Evolutionary conservation across 2,797 vertebrate genomes (phyloP), one percentile per base, ranked within the genome.

Genomic region (Molossus alvarezi): DNA sequence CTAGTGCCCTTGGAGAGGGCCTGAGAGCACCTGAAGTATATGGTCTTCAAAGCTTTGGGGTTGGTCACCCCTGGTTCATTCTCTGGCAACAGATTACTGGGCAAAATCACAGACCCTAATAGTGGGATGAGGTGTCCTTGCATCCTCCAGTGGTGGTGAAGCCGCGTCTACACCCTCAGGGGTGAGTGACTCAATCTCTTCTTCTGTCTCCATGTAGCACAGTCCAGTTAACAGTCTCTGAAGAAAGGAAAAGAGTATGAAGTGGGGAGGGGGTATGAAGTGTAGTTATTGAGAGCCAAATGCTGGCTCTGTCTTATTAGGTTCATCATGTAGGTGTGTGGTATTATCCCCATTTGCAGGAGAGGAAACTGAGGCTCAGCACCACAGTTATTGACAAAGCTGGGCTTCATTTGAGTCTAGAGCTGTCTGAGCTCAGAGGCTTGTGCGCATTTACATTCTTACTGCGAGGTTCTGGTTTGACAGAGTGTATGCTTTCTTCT

Each of bases 21-120:
- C 6, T 18, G 97, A 97, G 97, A 96, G 95, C 87, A 97, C 89
- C 94, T 89, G 97, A 97, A 90, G 94, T 87, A 92, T 95, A 98
- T 67, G 97, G 86, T 97, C 97, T 98, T 96, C 96, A 97, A 95
- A 96, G 97, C 97, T 95, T 95, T 97, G 97, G 94, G 97, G 96
- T 92, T 96, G 97, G 91, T 92, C 96, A 90, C 62, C 95, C 94
- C 95, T 88, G 96, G 96, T 97, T 98, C 87, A 33, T 94, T 97
- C 85, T 96, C 91, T 95, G 94, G 96, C 88, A 88, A 0, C 0
- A 77, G 93, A 95, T 96, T 97, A 41, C 96, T 97, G 95, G 97
- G 95, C 95, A 98, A 95, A 97, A 97, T 97, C 95, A 97, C 81
- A 92, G 96, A 97, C 96, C 97, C 92, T 97, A 95, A 95, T 5